Evolutionary conservation across 37 sponge, comb jelly and placozoan species (phyloP).

Genomic region (Halichondria panicea): DNA sequence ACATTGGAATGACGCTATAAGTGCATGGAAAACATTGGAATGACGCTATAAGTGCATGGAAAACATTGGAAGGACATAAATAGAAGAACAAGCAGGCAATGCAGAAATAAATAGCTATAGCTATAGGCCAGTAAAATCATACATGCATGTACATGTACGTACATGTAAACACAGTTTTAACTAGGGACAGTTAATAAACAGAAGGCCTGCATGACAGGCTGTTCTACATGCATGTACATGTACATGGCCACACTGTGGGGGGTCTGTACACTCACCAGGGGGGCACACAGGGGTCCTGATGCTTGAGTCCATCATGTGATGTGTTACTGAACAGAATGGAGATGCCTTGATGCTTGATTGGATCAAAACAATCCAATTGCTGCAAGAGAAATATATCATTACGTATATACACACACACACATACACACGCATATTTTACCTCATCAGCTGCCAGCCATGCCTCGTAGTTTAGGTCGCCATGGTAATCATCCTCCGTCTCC

Average conservation of each 20-base stretch:
- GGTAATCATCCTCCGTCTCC: constrained; percentile 5
- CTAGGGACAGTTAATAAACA: too few relatives aligned
- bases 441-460: neutral
- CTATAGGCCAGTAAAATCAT: too few relatives aligned
- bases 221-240: too few relatives aligned
- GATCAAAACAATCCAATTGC: constrained; percentile 70
- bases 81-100: too few relatives aligned
- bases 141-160: too few relatives aligned
- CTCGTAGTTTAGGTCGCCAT: neutral
- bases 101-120: too few relatives aligned
- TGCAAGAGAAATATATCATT: neutral
- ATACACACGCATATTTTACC: neutral
- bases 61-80: too few relatives aligned
- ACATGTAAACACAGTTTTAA: too few relatives aligned
- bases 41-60: constrained; percentile 44
- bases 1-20: constrained; percentile 61
- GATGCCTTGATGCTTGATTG: constrained; percentile 69
- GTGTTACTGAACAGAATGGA: constrained; percentile 67
- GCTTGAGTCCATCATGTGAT: constrained; percentile 63
- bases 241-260: too few relatives aligned
- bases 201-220: too few relatives aligned
- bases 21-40: constrained; percentile 41
- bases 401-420: neutral
- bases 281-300: constrained; percentile 44
- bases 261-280: constrained; percentile 67